Percentiles rank a stretch among this genome's conserved stretches.
Conservation (phyloP, 2,888 invertebrate genomes). For the Lycia hirtaria region DNA sequence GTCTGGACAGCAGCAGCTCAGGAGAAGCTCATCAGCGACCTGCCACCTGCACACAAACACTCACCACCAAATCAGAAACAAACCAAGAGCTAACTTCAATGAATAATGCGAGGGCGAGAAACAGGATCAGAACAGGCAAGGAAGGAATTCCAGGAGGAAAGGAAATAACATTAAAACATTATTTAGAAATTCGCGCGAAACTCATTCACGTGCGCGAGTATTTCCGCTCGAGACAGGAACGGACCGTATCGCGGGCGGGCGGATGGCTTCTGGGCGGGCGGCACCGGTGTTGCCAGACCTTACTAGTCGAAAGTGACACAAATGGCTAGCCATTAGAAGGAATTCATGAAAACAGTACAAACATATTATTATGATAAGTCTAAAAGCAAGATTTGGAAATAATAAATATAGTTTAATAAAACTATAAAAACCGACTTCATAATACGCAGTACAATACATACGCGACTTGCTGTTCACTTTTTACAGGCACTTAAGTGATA, state of each 20-base stretch:
- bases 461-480: too few relatives aligned
- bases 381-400: too few relatives aligned
- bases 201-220: conserved; percentile 65
- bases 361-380: too few relatives aligned
- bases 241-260: conserved; percentile 76
- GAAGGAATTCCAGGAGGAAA: conserved; percentile 34
- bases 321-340: too few relatives aligned
- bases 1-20: conserved; percentile 48
- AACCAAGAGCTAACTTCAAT: conserved; percentile 45
- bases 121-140: conserved; percentile 22
- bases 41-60: conserved; percentile 68
- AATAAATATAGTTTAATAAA: too few relatives aligned
- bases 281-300: conserved; percentile 42
- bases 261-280: conserved; percentile 78
- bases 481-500: too few relatives aligned
- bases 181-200: conserved; percentile 62
- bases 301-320: background rate
- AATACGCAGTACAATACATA: too few relatives aligned
- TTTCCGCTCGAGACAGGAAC: conserved; percentile 61
- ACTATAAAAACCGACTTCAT: too few relatives aligned
- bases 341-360: too few relatives aligned
- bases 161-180: conserved; percentile 48
- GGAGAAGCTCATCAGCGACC: conserved; percentile 67
- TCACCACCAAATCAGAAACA: conserved; percentile 62
- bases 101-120: conserved; percentile 34